Percentiles rank a stretch among this genome's conserved stretches.
phyloP scores from a whole-genome alignment of 2,113 vertebrate species.

The Sinocyclocheilus anophthalmus region DNA sequence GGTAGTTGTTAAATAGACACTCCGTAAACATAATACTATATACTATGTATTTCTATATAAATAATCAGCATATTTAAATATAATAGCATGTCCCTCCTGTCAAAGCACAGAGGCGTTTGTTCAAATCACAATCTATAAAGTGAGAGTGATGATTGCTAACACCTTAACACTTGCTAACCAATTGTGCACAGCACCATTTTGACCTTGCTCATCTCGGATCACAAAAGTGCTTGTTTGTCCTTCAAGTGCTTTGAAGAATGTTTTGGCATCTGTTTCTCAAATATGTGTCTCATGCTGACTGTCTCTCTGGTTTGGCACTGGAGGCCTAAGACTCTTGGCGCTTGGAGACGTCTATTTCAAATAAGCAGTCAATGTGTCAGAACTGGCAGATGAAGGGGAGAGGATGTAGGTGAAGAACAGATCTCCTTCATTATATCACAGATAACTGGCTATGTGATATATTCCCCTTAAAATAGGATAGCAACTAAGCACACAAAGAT shows the following conservation, averaged over 20 bases:
- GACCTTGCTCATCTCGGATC: not conserved
- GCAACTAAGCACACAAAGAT: no score
- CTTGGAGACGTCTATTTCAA: slow-evolving; percentile 40
- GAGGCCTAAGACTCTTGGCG: slow-evolving; percentile 25
- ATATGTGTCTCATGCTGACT: slow-evolving; percentile 18
- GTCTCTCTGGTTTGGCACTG: slow-evolving; percentile 29
- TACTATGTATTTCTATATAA: no score
- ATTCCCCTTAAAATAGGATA: no score
- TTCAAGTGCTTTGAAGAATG: not conserved
- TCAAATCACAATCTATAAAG: not conserved
- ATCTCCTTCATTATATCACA: not conserved
- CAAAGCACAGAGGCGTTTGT: not conserved
- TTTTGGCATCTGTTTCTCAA: slow-evolving; percentile 27
- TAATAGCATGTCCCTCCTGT: no score
- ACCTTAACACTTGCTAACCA: not conserved
- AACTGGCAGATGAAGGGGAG: slow-evolving; percentile 29
- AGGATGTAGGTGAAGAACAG: slow-evolving; percentile 4
- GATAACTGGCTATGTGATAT: no score
- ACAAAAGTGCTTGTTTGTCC: not conserved
- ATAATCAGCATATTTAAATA: no score
- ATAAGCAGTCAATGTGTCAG: slow-evolving; percentile 49
- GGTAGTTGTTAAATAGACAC: no score
- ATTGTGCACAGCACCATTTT: no score
- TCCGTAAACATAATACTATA: no score
- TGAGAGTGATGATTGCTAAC: not conserved